These are phyloP conservation scores for Ondatra zibethicus DNA, from an alignment of 2,113 vertebrate genomes.

Conservation along the genomic window DNA sequence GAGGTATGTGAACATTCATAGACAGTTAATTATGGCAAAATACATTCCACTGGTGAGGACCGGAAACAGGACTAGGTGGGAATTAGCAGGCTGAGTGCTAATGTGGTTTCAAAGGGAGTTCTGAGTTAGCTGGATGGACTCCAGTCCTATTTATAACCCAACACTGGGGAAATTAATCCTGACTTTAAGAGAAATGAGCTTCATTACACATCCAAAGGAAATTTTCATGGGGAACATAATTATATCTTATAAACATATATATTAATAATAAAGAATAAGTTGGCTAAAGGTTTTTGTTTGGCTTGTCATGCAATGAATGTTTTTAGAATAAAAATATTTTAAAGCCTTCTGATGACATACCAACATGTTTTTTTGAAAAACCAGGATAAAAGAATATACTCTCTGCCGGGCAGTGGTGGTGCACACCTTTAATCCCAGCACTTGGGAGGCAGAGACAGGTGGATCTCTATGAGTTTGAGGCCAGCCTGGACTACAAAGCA, in stretches of 20 bases:
- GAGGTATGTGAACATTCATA: not conserved
- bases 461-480: not conserved
- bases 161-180: conserved; percentile 15
- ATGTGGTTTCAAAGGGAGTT: conserved; percentile 32
- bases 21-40: conserved; percentile 33
- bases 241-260: not conserved
- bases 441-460: not conserved
- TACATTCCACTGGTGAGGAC: not conserved
- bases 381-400: not conserved
- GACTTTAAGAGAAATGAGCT: conserved; percentile 7
- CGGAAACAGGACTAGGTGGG: not conserved
- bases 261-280: not conserved
- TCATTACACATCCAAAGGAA: conserved; percentile 3
- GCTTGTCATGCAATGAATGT: not conserved
- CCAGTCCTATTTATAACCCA: conserved; percentile 49
- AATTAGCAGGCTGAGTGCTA: conserved; percentile 19
- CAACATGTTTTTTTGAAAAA: not conserved
- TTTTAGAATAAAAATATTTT: not conserved
- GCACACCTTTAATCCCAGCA: not conserved
- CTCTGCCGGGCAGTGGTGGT: not conserved
- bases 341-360: not conserved
- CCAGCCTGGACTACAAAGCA: not conserved
- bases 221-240: conserved; percentile 20
- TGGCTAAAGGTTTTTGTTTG: conserved; percentile 24
- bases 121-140: not conserved